Evolutionary conservation across 2,888 invertebrate species (phyloP).

Genomic region (Tachina lurida): DNA sequence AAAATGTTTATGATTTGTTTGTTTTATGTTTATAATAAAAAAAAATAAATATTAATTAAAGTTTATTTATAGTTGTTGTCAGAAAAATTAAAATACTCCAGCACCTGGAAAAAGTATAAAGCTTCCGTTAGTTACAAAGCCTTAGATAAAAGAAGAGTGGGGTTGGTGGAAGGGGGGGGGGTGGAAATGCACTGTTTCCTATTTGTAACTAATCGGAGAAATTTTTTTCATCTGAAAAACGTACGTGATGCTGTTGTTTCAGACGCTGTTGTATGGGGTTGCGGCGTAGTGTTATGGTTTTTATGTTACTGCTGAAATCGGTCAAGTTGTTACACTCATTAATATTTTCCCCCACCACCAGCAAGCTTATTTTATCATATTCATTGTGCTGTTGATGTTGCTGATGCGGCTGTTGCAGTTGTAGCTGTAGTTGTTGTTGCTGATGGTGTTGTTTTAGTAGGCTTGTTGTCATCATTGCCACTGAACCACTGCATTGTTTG

Average conservation of each 20-base stretch:
- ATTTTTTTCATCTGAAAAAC: slow-evolving; percentile 81
- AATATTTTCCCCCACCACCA: slow-evolving; percentile 42
- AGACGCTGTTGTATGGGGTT: slow-evolving; percentile 71
- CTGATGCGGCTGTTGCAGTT: slow-evolving; percentile 58
- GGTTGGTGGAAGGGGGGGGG: fast-evolving
- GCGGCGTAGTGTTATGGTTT: slow-evolving; percentile 64
- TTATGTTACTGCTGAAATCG: slow-evolving; percentile 53
- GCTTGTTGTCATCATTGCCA: slow-evolving; percentile 43
- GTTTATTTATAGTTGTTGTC: slow-evolving; percentile 39
- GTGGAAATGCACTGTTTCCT: slow-evolving; percentile 2
- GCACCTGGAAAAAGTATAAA: slow-evolving; percentile 8
- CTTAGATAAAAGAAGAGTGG: neutral
- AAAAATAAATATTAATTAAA: slow-evolving; percentile 61
- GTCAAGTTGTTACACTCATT: slow-evolving; percentile 41
- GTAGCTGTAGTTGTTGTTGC: slow-evolving; percentile 57
- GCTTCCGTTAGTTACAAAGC: slow-evolving; percentile 35
- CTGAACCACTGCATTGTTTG: slow-evolving; percentile 64
- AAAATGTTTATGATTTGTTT: slow-evolving; percentile 45
- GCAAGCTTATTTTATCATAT: slow-evolving; percentile 44
- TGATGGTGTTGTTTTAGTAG: slow-evolving; percentile 63
- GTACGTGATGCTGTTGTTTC: slow-evolving; percentile 80
- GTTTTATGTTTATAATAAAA: slow-evolving; percentile 15
- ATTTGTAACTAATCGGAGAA: slow-evolving; percentile 77
- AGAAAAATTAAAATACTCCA: neutral
- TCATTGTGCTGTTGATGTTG: slow-evolving; percentile 30